Conservation (phyloP, 2,113 vertebrate species). For the Cairina moschata region DNA sequence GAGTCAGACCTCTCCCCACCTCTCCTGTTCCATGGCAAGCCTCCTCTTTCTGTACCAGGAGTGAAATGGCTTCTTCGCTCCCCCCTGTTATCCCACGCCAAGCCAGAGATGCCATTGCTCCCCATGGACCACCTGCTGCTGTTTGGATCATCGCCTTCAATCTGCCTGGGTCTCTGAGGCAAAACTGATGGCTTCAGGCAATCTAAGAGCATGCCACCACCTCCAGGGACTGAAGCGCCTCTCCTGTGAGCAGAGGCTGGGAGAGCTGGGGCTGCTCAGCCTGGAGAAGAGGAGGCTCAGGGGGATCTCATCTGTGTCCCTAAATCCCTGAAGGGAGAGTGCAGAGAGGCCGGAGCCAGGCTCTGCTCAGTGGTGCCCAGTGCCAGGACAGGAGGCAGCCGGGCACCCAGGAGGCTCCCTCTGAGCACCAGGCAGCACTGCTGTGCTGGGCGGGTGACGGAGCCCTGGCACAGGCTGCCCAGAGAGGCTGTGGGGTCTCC, state of each 20-base stretch:
- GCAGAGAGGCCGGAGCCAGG: neutral
- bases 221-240: neutral
- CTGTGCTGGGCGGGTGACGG: neutral
- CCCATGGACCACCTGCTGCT: neutral
- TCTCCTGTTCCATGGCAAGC: neutral
- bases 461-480: neutral
- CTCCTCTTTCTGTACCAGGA: neutral
- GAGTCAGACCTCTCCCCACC: neutral
- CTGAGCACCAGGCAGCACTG: neutral
- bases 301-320: neutral
- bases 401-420: neutral
- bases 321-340: neutral
- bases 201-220: neutral
- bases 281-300: neutral
- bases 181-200: neutral
- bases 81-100: neutral
- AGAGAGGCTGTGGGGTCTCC: neutral
- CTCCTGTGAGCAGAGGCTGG: neutral
- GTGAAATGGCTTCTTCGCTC: neutral
- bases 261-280: neutral
- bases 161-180: neutral
- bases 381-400: neutral
- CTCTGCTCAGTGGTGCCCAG: neutral
- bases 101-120: neutral
- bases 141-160: neutral